phyloP scores from a whole-genome alignment of 2,113 vertebrate genomes.

The Litocranius walleri region DNA sequence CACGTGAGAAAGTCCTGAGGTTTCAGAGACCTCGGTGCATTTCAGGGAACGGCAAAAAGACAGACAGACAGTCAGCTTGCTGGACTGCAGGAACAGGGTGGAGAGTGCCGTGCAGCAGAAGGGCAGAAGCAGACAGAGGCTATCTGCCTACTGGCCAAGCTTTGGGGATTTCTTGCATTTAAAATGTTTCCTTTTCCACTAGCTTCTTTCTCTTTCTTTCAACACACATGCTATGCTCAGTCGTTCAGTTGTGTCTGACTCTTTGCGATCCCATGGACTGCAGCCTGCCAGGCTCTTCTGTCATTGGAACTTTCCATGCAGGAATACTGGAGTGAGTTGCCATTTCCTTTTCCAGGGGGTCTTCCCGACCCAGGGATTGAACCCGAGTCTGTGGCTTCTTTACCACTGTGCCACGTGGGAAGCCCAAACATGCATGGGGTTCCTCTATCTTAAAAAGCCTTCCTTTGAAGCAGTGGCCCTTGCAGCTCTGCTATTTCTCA shows the following conservation, averaged over 20 bases:
- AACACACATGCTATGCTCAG: fast-evolving
- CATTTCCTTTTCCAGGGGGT: not conserved
- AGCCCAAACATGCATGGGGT: not conserved
- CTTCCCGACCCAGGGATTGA: not conserved
- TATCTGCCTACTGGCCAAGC: not conserved
- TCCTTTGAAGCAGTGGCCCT: not conserved
- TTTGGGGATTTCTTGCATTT: not conserved
- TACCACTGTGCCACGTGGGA: not conserved
- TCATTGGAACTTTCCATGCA: not conserved
- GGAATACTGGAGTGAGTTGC: not conserved
- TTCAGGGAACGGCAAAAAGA: not conserved
- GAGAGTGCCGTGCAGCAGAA: fast-evolving
- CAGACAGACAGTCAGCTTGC: not conserved
- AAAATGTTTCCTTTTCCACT: not conserved
- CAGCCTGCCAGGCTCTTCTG: not conserved
- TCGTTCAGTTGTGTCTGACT: not conserved
- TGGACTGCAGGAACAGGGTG: no score
- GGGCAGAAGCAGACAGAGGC: not conserved
- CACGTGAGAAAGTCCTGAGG: not conserved
- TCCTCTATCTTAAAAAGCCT: not conserved
- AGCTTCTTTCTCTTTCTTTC: not conserved
- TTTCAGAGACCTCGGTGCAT: not conserved
- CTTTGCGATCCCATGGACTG: not conserved
- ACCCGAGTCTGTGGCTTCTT: not conserved
- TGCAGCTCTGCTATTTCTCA: not conserved